phyloP scores from a whole-genome alignment of 2,888 invertebrate species.

The Tinea semifulvella region DNA sequence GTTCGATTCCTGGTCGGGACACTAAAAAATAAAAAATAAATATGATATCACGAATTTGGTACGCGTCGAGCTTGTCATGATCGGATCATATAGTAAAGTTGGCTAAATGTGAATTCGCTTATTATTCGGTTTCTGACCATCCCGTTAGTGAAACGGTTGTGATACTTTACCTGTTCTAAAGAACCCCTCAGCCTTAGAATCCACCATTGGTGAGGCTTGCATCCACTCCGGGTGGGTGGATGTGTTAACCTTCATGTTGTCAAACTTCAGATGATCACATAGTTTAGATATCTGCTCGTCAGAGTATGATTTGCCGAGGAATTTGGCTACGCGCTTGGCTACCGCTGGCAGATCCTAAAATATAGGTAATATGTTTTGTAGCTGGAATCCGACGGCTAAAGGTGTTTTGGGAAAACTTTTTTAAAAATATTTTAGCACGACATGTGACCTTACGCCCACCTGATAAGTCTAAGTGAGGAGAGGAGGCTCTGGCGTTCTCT shows the following conservation, averaged over 20 bases:
- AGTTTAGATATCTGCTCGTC: constrained; percentile 60
- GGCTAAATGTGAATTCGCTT: no score
- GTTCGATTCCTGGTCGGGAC: no score
- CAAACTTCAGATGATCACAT: constrained; percentile 71
- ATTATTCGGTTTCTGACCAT: no score
- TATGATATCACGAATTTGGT: no score
- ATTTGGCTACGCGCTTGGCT: constrained; percentile 56
- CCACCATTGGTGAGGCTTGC: constrained; percentile 56
- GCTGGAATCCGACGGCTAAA: background rate
- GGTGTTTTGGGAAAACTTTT: background rate
- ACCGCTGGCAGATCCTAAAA: constrained; percentile 50
- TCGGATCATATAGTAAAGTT: no score
- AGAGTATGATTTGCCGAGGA: constrained; percentile 56
- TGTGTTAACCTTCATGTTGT: constrained; percentile 75
- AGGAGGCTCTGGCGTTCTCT: no score
- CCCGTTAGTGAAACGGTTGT: no score
- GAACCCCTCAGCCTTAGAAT: constrained; percentile 56
- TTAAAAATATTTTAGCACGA: no score
- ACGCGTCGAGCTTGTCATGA: no score
- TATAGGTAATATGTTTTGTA: background rate
- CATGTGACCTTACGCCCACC: no score
- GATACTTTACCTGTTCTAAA: constrained; percentile 67
- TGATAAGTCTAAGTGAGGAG: no score
- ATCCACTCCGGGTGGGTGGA: constrained; percentile 67
- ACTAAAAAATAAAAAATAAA: no score